Percentiles rank a stretch among this genome's conserved stretches.
These are phyloP conservation scores for Cepaea hortensis DNA, from an alignment of 2,888 invertebrate species.

Conservation along the genomic window DNA sequence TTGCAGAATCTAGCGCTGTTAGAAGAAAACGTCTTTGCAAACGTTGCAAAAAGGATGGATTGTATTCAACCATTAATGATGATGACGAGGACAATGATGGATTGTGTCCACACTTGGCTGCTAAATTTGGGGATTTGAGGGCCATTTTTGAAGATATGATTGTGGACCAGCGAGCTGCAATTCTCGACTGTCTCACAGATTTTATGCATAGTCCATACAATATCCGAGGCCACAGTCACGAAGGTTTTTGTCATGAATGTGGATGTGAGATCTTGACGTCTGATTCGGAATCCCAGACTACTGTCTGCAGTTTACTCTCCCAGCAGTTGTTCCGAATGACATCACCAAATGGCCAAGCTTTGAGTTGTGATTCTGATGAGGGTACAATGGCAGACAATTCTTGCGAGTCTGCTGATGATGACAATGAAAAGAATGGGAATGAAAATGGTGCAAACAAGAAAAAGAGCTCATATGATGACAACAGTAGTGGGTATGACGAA, in stretches of 20 bases:
- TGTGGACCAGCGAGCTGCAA: slow-evolving; percentile 45
- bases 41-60: slow-evolving; percentile 20
- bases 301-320: slow-evolving; percentile 37
- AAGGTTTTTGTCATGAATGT: slow-evolving; percentile 29
- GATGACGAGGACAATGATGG: not conserved
- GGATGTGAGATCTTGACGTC: slow-evolving; percentile 44
- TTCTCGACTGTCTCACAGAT: slow-evolving; percentile 42
- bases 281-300: slow-evolving; percentile 43
- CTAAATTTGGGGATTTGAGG: slow-evolving; percentile 27
- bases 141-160: slow-evolving; percentile 41
- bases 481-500: slow-evolving; percentile 42
- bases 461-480: not conserved
- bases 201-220: slow-evolving; percentile 22
- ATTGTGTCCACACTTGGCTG: slow-evolving; percentile 35
- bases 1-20: slow-evolving; percentile 6
- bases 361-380: slow-evolving; percentile 49
- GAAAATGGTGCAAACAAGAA: slow-evolving; percentile 10
- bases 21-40: slow-evolving; percentile 36
- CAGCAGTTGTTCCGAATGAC: slow-evolving; percentile 39
- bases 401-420: slow-evolving; percentile 41
- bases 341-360: slow-evolving; percentile 42
- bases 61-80: not conserved
- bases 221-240: slow-evolving; percentile 5
- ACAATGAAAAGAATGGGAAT: not conserved
- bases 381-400: slow-evolving; percentile 50